Percentiles rank a stretch among this genome's conserved stretches.
Evolutionary conservation across 2,113 vertebrate genomes (phyloP).

Genomic region (Bufo bufo): DNA sequence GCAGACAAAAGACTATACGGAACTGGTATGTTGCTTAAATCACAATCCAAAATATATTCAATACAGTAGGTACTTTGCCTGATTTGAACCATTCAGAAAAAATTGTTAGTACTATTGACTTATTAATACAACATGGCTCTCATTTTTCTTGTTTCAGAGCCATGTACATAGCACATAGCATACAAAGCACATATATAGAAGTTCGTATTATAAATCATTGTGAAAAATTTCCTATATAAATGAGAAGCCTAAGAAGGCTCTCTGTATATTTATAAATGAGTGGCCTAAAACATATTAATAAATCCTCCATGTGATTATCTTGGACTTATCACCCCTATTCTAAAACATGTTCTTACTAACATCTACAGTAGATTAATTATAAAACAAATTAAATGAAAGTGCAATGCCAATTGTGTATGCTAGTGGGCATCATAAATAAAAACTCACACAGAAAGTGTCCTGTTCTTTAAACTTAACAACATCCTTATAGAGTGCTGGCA

Average conservation of each 20-base stretch:
- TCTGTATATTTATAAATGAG: neutral
- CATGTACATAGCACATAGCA: neutral
- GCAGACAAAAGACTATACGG: neutral
- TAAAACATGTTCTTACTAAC: conserved; percentile 33
- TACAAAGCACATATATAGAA: neutral
- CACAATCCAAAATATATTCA: neutral
- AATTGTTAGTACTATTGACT: neutral
- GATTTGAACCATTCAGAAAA: neutral
- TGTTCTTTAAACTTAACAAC: conserved; percentile 48
- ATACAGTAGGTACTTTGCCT: too few relatives aligned
- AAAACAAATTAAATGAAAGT: conserved; percentile 44
- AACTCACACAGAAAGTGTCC: conserved; percentile 39
- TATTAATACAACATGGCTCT: neutral
- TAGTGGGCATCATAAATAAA: conserved; percentile 47
- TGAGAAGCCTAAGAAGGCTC: neutral
- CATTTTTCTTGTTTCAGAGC: neutral
- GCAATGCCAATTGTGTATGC: conserved; percentile 12
- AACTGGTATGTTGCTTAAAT: neutral
- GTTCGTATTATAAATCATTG: neutral
- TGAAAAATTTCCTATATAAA: neutral
- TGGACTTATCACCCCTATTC: neutral
- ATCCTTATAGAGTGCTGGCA: conserved; percentile 47
- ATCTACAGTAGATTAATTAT: conserved; percentile 35
- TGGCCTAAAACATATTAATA: neutral
- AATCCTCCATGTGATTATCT: neutral